Base-by-base conservation (phyloP, 2,797 vertebrate species). In the Monodelphis domestica region DNA sequence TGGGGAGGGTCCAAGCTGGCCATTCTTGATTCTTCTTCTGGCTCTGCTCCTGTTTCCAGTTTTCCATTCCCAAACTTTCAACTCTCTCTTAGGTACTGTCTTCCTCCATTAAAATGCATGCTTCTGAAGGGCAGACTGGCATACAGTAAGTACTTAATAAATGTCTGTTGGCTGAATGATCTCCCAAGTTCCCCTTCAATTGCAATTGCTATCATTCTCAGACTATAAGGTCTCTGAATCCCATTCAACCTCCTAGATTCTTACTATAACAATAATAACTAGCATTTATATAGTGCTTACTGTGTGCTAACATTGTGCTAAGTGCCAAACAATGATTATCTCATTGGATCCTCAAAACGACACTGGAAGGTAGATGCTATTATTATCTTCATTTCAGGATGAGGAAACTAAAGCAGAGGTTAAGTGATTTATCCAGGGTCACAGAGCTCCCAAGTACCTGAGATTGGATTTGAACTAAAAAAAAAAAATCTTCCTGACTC, bases 121-220 rank as follows among this genome's bases (percentile, higher is more conserved):
- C 59, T 63, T n/a, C 59, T n/a, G 33, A 63, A n/a, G 14, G 33
- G 3, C 4, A 63, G 12, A n/a, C 33, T 53, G 55, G 24, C 12
- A 54, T 10, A 53, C 1, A 38, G n/a, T 54, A 29, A 89, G 52
- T 28, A 4, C 38, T 94, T 53, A 50, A 0, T 63, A 54, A 33
- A 38, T 29, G 5, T 30, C 59, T 59, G 57, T 12, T 56, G 29
- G 17, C 38, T 90, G 28, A 91, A 33, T 84, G 30, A 17, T 33
- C 21, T 63, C n/a, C 33, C 30, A 1, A 0, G 0, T 28, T 24
- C 21, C 17, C 4, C 28, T 45, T 12, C 55, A 0, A 0, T 6
- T 53, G 88, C 54, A 63, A 24, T 28, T 4, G 1, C 5, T 6
- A 7, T 50, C 26, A 54, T 52, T 53, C 30, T 29, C 90, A 63